Conservation (phyloP, 2,888 invertebrate species). For the Bellardia pandia region DNA sequence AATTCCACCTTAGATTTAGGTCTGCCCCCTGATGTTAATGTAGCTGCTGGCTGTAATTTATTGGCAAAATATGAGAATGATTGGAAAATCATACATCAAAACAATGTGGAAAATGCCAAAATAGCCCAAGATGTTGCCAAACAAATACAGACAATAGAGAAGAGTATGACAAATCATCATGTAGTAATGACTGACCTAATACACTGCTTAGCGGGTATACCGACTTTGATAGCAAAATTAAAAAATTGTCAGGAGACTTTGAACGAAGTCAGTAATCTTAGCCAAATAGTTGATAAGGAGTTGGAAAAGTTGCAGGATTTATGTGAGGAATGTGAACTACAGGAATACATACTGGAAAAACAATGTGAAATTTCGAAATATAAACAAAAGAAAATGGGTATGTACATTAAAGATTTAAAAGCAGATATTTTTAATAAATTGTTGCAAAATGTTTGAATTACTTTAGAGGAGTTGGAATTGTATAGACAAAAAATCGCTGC, state of each 20-base stretch:
- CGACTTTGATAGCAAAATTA: conserved; percentile 82
- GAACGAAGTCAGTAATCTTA: conserved; percentile 85
- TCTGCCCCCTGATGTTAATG: conserved; percentile 82
- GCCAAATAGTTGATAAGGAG: conserved; percentile 86
- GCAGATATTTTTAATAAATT: too few relatives aligned
- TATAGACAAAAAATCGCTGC: conserved; percentile 85
- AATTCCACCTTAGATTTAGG: conserved; percentile 74
- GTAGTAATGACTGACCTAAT: conserved; percentile 80
- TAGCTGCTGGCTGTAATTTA: conserved; percentile 87
- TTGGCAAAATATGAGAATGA: conserved; percentile 87
- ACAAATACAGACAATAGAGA: conserved; percentile 84
- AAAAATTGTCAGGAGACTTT: conserved; percentile 83
- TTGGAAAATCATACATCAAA: conserved; percentile 87
- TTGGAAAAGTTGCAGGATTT: conserved; percentile 86
- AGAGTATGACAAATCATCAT: conserved; percentile 76
- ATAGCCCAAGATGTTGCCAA: conserved; percentile 84
- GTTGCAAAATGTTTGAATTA: not conserved
- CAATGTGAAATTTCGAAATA: conserved; percentile 87
- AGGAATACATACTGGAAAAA: conserved; percentile 87
- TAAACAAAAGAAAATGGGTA: conserved; percentile 87
- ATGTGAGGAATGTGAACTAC: conserved; percentile 87
- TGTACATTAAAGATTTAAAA: conserved; percentile 7
- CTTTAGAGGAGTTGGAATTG: conserved; percentile 82
- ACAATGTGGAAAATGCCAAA: conserved; percentile 87
- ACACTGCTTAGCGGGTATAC: conserved; percentile 78